These are phyloP conservation scores for Eriosoma lanigerum DNA, from an alignment of 1,140 invertebrate species.

Conservation along the genomic window DNA sequence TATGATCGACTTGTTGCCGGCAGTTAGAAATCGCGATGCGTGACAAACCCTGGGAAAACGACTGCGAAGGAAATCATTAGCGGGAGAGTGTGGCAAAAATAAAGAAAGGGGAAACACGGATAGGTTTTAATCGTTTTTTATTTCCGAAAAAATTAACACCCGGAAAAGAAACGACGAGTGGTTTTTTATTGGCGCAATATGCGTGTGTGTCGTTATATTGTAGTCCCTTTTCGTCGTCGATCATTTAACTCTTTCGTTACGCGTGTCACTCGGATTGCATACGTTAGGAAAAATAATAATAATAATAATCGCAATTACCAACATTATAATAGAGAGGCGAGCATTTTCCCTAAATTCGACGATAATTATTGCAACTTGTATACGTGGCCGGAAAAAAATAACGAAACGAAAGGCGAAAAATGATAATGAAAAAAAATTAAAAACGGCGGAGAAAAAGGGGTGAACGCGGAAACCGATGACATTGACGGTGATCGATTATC, in stretches of 20 bases:
- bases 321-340: constrained; percentile 1
- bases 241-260: constrained; percentile 52
- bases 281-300: constrained; percentile 26
- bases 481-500: constrained; percentile 50
- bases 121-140: constrained; percentile 45
- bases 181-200: background rate
- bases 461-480: constrained; percentile 50
- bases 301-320: too few relatives aligned
- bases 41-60: constrained; percentile 42
- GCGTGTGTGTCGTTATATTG: too few relatives aligned
- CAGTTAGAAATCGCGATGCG: constrained; percentile 25
- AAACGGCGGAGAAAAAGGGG: constrained; percentile 16
- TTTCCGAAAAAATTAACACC: constrained; percentile 48
- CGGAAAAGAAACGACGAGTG: constrained; percentile 28
- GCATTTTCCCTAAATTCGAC: background rate
- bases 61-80: constrained; percentile 35
- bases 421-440: background rate
- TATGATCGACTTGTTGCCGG: constrained; percentile 36
- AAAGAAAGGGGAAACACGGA: constrained; percentile 27
- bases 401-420: background rate
- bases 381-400: background rate
- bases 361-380: constrained; percentile 33
- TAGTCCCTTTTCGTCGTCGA: constrained; percentile 21
- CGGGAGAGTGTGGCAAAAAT: background rate
- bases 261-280: constrained; percentile 45